These are phyloP conservation scores for Lapara coniferarum DNA, from an alignment of 2,888 invertebrate species.

Conservation along the genomic window DNA sequence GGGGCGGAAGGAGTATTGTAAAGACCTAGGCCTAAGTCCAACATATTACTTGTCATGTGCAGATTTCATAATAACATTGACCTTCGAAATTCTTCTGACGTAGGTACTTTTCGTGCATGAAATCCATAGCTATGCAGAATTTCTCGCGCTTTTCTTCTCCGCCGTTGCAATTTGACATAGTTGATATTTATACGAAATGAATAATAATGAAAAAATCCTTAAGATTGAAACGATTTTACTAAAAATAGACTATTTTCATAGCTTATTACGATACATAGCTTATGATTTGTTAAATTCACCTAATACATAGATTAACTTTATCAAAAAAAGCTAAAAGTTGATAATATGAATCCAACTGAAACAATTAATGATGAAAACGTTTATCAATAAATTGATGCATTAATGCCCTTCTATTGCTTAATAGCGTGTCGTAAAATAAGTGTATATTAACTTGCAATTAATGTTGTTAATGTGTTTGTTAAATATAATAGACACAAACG, in stretches of 20 bases:
- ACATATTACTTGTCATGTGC: too few species aligned
- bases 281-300: background rate
- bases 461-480: slow-evolving; percentile 3
- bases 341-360: background rate
- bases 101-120: too few species aligned
- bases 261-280: background rate
- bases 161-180: too few species aligned
- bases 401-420: background rate
- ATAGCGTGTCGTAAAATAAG: background rate
- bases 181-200: too few species aligned
- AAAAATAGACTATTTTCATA: background rate
- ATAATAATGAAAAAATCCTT: too few species aligned
- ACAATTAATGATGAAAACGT: background rate
- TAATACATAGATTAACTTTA: background rate
- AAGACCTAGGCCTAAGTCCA: too few species aligned
- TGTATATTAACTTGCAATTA: slow-evolving; percentile 11
- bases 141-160: too few species aligned
- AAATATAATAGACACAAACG: slow-evolving; percentile 5
- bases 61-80: too few species aligned
- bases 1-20: too few species aligned
- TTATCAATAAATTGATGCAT: slow-evolving; percentile 1
- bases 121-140: too few species aligned
- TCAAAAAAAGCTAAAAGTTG: background rate
- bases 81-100: too few species aligned
- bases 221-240: background rate